These are phyloP conservation scores for Psococerastis gibbosa DNA, from an alignment of 2,888 invertebrate species.

Conservation along the genomic window DNA sequence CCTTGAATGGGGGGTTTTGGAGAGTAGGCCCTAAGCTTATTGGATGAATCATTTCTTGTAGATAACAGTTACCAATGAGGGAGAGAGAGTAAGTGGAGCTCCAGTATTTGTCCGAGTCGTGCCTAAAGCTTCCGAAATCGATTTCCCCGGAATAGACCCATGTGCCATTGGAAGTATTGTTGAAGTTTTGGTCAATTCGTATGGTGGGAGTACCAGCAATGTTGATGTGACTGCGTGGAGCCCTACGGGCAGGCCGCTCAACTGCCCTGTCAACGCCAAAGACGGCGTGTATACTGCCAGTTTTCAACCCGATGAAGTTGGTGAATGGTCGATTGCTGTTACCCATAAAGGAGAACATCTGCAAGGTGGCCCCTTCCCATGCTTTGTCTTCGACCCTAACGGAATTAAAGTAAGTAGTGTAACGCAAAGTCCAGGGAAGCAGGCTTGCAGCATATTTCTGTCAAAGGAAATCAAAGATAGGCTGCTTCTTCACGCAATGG, in stretches of 20 bases:
- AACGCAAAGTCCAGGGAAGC: neutral
- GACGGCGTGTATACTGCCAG: slow-evolving; percentile 85
- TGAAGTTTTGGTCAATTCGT: slow-evolving; percentile 60
- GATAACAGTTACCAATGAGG: slow-evolving; percentile 39
- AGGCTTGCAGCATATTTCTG: too few relatives aligned
- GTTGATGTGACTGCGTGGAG: slow-evolving; percentile 85
- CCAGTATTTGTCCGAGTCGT: slow-evolving; percentile 65
- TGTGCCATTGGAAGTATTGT: slow-evolving; percentile 89
- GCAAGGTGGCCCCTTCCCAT: slow-evolving; percentile 88
- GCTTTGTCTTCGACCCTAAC: slow-evolving; percentile 87
- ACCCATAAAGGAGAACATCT: slow-evolving; percentile 92
- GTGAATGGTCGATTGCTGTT: slow-evolving; percentile 92
- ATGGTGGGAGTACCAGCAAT: slow-evolving; percentile 43
- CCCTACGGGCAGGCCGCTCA: slow-evolving; percentile 65
- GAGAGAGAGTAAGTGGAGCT: slow-evolving; percentile 36
- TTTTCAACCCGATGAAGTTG: slow-evolving; percentile 90
- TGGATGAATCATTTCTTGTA: too few relatives aligned
- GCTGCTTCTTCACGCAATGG: neutral
- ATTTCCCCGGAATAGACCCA: slow-evolving; percentile 84
- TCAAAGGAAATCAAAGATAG: neutral
- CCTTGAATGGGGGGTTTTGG: too few relatives aligned
- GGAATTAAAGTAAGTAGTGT: slow-evolving; percentile 46
- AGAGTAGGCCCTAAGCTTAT: too few relatives aligned
- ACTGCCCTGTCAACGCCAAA: slow-evolving; percentile 68
- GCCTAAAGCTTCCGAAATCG: slow-evolving; percentile 70